A percentile compares a stretch with the other conserved stretches of the same genome.
Conservation (phyloP, 2,888 invertebrate genomes). For the Rambutsinella grinnellia region DNA sequence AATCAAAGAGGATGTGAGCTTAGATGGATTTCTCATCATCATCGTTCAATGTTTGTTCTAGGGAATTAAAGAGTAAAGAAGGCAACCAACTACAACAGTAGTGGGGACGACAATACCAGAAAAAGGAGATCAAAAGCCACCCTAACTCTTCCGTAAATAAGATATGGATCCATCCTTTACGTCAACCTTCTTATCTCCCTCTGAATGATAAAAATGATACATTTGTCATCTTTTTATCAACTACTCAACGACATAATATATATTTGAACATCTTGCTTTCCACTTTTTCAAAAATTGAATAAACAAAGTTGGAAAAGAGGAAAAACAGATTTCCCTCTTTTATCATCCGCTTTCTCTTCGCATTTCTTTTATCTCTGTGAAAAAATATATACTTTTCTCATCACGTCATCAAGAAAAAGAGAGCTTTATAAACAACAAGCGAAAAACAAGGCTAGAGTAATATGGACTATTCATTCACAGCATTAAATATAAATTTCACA, state of each 20-base stretch:
- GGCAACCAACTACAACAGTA: neutral
- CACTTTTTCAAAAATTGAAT: conserved; percentile 4
- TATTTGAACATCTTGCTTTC: neutral
- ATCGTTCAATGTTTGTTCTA: neutral
- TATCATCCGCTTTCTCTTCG: neutral
- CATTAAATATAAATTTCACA: too few species aligned
- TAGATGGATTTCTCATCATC: neutral
- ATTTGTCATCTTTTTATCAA: neutral
- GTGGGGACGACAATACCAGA: neutral
- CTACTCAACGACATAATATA: neutral
- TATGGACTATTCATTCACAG: too few species aligned
- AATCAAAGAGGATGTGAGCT: neutral
- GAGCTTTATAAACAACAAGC: neutral
- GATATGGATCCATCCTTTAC: neutral
- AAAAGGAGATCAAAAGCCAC: neutral
- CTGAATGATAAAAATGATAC: neutral
- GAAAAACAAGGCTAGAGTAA: neutral
- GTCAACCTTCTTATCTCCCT: neutral
- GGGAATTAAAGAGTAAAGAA: neutral
- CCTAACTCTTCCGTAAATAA: neutral
- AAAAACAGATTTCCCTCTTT: conserved; percentile 1
- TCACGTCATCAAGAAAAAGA: neutral
- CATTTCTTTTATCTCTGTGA: too few species aligned
- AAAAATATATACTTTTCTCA: too few species aligned
- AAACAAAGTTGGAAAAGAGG: conserved; percentile 9